A percentile compares a stretch with the other conserved stretches of the same genome.
phyloP scores from a whole-genome alignment of 2,797 vertebrate genomes.

The Coilia nasus region DNA sequence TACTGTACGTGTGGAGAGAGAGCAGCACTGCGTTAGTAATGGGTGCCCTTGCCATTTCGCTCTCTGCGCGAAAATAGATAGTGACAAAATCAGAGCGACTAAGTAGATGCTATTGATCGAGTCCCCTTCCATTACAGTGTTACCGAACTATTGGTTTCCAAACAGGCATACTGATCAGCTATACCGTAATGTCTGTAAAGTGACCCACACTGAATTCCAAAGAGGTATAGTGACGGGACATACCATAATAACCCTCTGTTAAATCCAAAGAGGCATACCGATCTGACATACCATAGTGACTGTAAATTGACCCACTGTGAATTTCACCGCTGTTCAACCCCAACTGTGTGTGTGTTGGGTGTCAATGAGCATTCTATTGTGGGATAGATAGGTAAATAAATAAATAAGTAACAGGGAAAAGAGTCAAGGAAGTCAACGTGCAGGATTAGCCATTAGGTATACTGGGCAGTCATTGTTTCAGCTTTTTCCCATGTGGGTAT shows the following conservation, averaged over 20 bases:
- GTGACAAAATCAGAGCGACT: slow-evolving; percentile 11
- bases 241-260: too few relatives aligned
- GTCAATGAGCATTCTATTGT: not conserved
- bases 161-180: slow-evolving; percentile 1
- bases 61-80: slow-evolving; percentile 6
- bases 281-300: not conserved
- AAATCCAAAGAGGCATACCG: not conserved
- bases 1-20: not conserved
- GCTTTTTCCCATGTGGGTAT: not conserved
- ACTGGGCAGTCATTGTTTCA: not conserved
- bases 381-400: not conserved
- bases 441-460: not conserved
- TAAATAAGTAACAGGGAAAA: not conserved
- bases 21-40: not conserved
- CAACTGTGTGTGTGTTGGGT: not conserved
- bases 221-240: too few relatives aligned
- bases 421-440: not conserved
- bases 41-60: slow-evolving; percentile 6
- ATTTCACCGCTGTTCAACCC: not conserved
- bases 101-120: slow-evolving; percentile 22
- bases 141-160: slow-evolving; percentile 12
- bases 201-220: not conserved
- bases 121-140: slow-evolving; percentile 13
- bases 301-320: not conserved
- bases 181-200: not conserved